These are phyloP conservation scores for Rotaria socialis DNA, from an alignment of 2,888 invertebrate genomes.

Conservation along the genomic window DNA sequence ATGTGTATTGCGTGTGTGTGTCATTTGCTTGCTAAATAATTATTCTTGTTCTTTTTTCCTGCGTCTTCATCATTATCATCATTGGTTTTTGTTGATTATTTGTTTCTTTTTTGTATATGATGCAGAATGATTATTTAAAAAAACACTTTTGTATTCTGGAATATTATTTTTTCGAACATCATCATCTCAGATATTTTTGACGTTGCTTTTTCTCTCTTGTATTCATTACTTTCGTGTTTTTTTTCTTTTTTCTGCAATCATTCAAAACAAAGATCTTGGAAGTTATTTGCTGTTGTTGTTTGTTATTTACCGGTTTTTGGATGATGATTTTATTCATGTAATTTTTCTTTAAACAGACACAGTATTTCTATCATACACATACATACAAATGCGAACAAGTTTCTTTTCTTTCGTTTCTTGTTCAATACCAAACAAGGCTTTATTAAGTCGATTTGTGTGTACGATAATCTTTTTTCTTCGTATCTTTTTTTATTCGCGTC, in stretches of 20 bases:
- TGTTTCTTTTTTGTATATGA: neutral
- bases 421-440: neutral
- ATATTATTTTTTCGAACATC: slow-evolving; percentile 17
- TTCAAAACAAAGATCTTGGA: neutral
- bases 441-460: neutral
- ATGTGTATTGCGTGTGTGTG: neutral
- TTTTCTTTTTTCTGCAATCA: neutral
- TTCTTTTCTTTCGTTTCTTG: neutral
- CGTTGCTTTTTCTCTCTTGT: neutral
- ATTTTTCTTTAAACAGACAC: slow-evolving; percentile 5
- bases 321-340: slow-evolving; percentile 14
- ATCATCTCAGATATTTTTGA: slow-evolving; percentile 27
- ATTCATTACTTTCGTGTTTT: neutral
- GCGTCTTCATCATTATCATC: neutral
- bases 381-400: neutral
- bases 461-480: neutral
- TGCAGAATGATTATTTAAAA: neutral
- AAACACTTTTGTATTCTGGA: neutral
- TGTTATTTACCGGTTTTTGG: neutral
- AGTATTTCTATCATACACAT: neutral
- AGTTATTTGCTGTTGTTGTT: neutral
- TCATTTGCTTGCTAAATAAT: neutral
- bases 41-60: neutral
- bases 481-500: neutral
- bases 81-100: neutral